Conservation (phyloP, 2,113 vertebrate species). For the Pipa parva region DNA sequence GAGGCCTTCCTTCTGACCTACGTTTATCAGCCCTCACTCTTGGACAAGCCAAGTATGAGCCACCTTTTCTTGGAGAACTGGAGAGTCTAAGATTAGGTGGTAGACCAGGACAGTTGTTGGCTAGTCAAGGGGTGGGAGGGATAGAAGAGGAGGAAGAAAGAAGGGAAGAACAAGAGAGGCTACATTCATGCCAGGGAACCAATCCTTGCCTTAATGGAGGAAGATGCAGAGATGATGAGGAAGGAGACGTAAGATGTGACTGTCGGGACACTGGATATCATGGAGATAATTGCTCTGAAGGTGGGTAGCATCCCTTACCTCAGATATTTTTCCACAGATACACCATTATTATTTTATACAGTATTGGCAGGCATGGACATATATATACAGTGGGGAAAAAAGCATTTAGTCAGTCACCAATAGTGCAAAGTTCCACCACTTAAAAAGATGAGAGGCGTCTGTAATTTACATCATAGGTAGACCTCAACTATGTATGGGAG, state of each 20-base stretch:
- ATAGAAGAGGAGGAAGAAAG: constrained; percentile 75
- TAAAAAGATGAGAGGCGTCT: too few species aligned
- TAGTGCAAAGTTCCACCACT: too few species aligned
- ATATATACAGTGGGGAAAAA: too few species aligned
- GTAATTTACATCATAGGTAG: too few species aligned
- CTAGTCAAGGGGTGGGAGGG: constrained; percentile 81
- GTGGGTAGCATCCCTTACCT: constrained; percentile 58
- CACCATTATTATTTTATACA: too few species aligned
- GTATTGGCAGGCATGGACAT: too few species aligned
- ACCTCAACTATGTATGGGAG: too few species aligned
- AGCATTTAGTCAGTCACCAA: too few species aligned
- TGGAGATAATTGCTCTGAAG: constrained; percentile 88
- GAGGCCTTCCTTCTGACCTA: constrained; percentile 87
- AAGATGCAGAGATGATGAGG: constrained; percentile 66
- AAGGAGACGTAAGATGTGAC: constrained; percentile 80
- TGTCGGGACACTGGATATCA: constrained; percentile 82
- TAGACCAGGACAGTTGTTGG: constrained; percentile 70
- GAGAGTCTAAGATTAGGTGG: constrained; percentile 83
- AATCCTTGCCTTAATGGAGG: constrained; percentile 85
- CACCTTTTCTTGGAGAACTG: constrained; percentile 79
- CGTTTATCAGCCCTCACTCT: constrained; percentile 87
- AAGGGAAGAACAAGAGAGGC: constrained; percentile 71
- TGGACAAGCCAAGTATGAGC: constrained; percentile 91
- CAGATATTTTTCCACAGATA: neutral
- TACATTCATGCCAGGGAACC: constrained; percentile 70